Evolutionary conservation across 2,797 vertebrate genomes (phyloP).

Genomic region (Clarias fuscus): DNA sequence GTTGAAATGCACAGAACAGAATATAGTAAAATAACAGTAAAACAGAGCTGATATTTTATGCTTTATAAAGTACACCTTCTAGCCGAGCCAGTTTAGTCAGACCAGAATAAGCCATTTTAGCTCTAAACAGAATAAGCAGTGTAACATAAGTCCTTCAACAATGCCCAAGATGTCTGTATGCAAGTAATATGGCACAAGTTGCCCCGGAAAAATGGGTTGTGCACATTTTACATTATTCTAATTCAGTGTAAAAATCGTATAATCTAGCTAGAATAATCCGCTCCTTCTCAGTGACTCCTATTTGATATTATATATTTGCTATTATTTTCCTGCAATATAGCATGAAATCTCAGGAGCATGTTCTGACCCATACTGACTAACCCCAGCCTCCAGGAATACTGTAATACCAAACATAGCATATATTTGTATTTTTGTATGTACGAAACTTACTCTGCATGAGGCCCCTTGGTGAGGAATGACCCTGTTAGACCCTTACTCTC

Average conservation of each 20-base stretch:
- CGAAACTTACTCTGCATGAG: constrained; percentile 11
- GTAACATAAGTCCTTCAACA: background rate
- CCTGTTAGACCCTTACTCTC: constrained; percentile 27
- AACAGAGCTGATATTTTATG: background rate
- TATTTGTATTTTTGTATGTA: constrained; percentile 31
- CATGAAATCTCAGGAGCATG: constrained; percentile 21
- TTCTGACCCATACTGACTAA: constrained; percentile 24
- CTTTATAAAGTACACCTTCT: background rate
- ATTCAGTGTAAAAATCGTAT: constrained; percentile 22
- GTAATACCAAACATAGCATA: constrained; percentile 13
- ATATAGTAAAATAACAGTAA: background rate
- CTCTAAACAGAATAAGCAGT: background rate
- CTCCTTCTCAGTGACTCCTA: constrained; percentile 8
- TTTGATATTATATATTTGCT: constrained; percentile 25
- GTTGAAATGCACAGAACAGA: background rate
- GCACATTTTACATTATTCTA: constrained; percentile 4
- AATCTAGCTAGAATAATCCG: constrained; percentile 24
- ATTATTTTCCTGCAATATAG: constrained; percentile 23
- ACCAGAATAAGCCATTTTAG: too few relatives aligned
- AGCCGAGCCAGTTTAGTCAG: background rate
- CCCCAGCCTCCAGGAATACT: constrained; percentile 27
- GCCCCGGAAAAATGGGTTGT: constrained; percentile 8
- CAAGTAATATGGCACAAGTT: constrained; percentile 10
- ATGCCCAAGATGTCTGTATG: background rate
- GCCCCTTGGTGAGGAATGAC: constrained; percentile 19